Base-by-base conservation (phyloP, 92 coral and sea anemone species). In the Epizoanthus ramosus region DNA sequence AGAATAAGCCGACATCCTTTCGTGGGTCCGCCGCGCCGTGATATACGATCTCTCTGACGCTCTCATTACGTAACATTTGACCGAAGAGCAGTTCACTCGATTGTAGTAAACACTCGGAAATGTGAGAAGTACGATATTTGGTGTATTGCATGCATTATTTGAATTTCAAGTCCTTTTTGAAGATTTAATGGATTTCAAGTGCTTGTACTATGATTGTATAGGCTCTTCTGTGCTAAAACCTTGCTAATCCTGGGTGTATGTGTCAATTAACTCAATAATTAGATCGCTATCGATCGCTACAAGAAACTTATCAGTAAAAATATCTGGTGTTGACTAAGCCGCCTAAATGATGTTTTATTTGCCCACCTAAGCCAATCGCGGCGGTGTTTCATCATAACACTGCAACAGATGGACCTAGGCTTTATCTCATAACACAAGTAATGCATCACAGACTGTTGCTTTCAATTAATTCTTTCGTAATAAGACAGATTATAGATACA, bases 271-370 rank as follows among this genome's bases (percentile, higher is more conserved):
- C 47, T 52, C 68, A 19, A 60, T 69, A 61, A 61, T 41, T 39
- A n/a, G 82, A 77, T 59, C 66, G 59, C 43, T 77, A 77, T 77
- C 82, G 5, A 41, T 61, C 63, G 71, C 43, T 21, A 61, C 13
- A 68, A 77, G 63, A 61, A 57, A 77, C 43, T 56, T 28, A 31
- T 75, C 63, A 31, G 18, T 8, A 31, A 57, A 19, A 22, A 33
- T 33, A 75, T 28, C 22, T 17, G 9, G 12, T 17, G 52, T 18
- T 58, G n/a, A 75, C n/a, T 57, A 33, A 75, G 53, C 43, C 8
- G 31, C 54, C 9, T 33, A 18, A 61, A 39, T 77, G 71, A 37
- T 39, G 19, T 41, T 60, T 77, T 25, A 13, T 75, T 75, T 75
- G 67, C 31, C 33, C 80, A 75, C 57, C 37, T 75, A 39, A 7